Evolutionary conservation across 2,888 invertebrate genomes (phyloP), one percentile per base, ranked within the genome.

Genomic region (Phragmatobia fuliginosa): DNA sequence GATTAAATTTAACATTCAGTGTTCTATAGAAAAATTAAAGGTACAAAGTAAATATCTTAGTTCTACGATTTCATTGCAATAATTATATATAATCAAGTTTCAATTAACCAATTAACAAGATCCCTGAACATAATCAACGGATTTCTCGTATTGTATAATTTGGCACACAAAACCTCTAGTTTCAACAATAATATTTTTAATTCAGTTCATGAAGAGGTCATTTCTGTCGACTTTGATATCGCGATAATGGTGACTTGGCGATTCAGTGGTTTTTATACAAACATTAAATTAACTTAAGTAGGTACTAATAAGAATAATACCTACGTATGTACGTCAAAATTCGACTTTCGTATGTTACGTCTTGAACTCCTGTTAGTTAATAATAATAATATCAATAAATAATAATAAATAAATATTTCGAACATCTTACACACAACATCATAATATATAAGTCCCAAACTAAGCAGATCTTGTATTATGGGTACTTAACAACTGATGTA

Each of bases 91-190:
- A 18, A 41, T 38, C 4, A 28, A 16, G 2, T 31, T 32, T 64
- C 21, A n/a, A 41, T 41, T 18, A 18, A 56, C 0, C 16, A 28
- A 56, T 28, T n/a, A 45, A 16, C 25, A 16, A 25, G 52, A 25
- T 36, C 25, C 65, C 6, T 56, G 33, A 25, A 52, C 14, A 21
- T 25, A 25, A 49, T 45, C 33, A 56, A 49, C 63, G 33, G 65
- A 64, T 41, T 58, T 59, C 59, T 41, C 32, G 41, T 31, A 28
- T 66, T 56, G n/a, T 32, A n/a, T 45, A 66, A 65, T 41, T 81
- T 59, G 80, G 60, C 67, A 76, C 81, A 62, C 81, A 72, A 82
- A 79, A 81, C 82, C 80, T 81, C 77, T 62, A 74, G 56, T 56
- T 28, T 25, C 14, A 5, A 56, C 52, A 25, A 28, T 52, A 52